Evolutionary conservation across 1,140 invertebrate species (phyloP).

Genomic region (Globodera rostochiensis): DNA sequence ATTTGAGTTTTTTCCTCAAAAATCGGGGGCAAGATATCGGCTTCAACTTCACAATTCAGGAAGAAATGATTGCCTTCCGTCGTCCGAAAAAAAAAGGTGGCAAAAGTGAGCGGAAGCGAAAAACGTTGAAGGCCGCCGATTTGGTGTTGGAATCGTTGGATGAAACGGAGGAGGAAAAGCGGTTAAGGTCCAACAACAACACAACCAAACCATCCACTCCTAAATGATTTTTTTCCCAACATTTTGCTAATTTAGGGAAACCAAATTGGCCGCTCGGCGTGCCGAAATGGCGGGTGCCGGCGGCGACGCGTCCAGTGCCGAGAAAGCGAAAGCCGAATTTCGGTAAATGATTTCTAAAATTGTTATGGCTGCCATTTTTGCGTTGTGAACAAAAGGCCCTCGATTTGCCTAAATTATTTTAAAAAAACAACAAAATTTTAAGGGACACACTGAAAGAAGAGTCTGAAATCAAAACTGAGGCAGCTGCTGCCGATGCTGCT

Average conservation of each 20-base stretch:
- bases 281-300: neutral
- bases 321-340: conserved; percentile 14
- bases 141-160: conserved; percentile 67
- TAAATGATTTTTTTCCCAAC: too few species aligned
- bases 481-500: neutral
- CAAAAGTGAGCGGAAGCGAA: conserved; percentile 68
- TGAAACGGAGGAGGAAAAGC: conserved; percentile 51
- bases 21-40: too few species aligned
- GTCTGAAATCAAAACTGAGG: neutral
- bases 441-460: conserved; percentile 27
- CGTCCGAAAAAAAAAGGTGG: conserved; percentile 84
- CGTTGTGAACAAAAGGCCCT: too few species aligned
- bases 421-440: conserved; percentile 6
- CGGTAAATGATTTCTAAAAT: neutral
- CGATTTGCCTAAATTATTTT: too few species aligned
- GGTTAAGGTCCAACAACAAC: conserved; percentile 22
- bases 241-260: conserved; percentile 35
- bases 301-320: too few species aligned
- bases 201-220: neutral
- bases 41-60: conserved; percentile 29
- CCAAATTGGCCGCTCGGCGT: conserved; percentile 47
- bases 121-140: conserved; percentile 71
- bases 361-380: too few species aligned
- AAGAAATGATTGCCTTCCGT: conserved; percentile 79
- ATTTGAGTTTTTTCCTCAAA: too few species aligned